Conservation (phyloP, 1,140 invertebrate species). For the Ectropis grisescens region DNA sequence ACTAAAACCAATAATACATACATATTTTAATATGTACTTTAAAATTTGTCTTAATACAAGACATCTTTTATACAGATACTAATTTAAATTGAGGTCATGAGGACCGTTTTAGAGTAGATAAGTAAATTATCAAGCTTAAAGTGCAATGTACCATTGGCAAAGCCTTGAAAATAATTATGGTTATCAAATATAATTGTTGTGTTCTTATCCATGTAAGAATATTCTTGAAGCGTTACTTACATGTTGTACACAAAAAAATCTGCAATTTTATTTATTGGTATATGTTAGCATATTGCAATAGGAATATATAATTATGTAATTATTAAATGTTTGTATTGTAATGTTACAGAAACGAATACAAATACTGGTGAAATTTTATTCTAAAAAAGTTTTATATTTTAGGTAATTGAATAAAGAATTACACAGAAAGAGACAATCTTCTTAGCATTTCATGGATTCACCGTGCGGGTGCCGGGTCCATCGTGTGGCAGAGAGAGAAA, state of each 20-base stretch:
- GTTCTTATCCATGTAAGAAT: constrained; percentile 40
- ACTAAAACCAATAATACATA: too few relatives aligned
- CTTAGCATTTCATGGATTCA: too few relatives aligned
- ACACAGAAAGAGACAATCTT: too few relatives aligned
- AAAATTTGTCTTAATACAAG: constrained; percentile 28
- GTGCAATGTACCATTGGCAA: constrained; percentile 57
- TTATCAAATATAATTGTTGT: constrained; percentile 36
- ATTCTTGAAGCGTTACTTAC: constrained; percentile 50
- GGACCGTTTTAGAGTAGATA: too few relatives aligned
- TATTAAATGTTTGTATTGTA: too few relatives aligned
- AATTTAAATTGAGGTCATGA: too few relatives aligned
- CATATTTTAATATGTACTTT: constrained; percentile 25
- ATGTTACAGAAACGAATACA: too few relatives aligned
- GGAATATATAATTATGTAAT: too few relatives aligned
- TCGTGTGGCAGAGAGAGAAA: too few relatives aligned
- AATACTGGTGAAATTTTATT: constrained; percentile 9
- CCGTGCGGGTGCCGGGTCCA: too few relatives aligned
- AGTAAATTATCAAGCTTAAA: constrained; percentile 21
- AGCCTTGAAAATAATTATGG: constrained; percentile 46
- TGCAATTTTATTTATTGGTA: constrained; percentile 26
- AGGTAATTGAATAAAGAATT: too few relatives aligned
- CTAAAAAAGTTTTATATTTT: not conserved
- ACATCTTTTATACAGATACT: constrained; percentile 21
- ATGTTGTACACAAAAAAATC: constrained; percentile 45
- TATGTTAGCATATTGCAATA: too few relatives aligned